Base-by-base conservation (phyloP, 2,113 vertebrate species). In the Actenoides lindsayi region DNA sequence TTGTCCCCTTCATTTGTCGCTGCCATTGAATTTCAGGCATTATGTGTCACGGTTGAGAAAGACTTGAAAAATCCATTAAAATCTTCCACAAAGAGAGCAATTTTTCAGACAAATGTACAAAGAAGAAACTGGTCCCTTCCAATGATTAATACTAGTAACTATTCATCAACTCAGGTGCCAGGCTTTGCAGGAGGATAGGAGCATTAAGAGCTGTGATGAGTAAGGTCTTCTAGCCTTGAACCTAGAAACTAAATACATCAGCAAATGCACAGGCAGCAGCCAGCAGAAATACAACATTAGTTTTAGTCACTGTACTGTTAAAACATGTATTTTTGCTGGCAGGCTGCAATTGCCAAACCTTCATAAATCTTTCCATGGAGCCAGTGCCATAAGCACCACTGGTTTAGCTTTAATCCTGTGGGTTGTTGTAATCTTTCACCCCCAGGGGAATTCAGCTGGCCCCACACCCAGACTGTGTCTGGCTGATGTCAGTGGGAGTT, bases 61-160 rank as follows among this genome's bases (percentile, higher is more conserved):
- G 89, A 59, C 89, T 95, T 92, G 84, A 96, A 95, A 96, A 94
- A 96, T 92, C 93, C 88, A 93, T 96, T 91, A 92, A 90, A 91
- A 81, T 33, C 89, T 82, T 94, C 54, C 91, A 94, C 75, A 90
- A 90, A 96, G 93, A 91, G 85, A 89, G 71, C 77, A 91, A 91
- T 96, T 95, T 96, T 94, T 94, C 94, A 95, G 81, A 92, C 44
- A 94, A 94, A 95, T 70, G 67, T 83, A 57, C 5, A 30, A 77
- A 51, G 92, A 86, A 94, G 94, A 81, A 86, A 88, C 91, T 76
- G 70, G 76, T 93, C 65, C 74, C 31, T 18, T 87, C 65, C 37
- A 48, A 73, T 96, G 92, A 97, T 97, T 97, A 97, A 96, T 97
- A 82, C 83, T 54, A 46, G 44, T 59, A 87, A 67, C 93, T 65